Base-by-base conservation (phyloP, 2,888 invertebrate species). In the Caenorhabditis sp. region DNA sequence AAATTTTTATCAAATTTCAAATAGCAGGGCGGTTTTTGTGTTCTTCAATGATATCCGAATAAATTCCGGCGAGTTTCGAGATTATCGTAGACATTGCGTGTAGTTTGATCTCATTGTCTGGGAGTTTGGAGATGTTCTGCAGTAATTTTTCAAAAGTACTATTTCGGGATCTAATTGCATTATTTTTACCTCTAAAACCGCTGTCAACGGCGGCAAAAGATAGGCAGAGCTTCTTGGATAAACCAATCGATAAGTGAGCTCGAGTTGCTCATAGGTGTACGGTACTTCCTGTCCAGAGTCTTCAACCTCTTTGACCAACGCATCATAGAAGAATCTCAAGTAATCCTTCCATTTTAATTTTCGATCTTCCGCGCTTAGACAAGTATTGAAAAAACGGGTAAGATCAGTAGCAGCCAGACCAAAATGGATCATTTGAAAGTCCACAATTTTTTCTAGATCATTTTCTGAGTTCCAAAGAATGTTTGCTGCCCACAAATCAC, bases 401-500 rank as follows among this genome's bases (percentile, higher is more conserved):
- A 74, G 38, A 38, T 74, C 74, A 12, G 74, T 74, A 17, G 63
- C 74, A n/a, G 74, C 67, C 10, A 74, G 23, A 1, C 74, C 74
- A 31, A 70, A 74, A 25, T 74, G 74, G 17, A 67, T 63, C 74
- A 74, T 74, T 69, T 74, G 74, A 49, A 74, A 74, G 61, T 74
- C 74, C n/a, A 74, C 63, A 26, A 74, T 53, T 26, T 74, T 74
- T 36, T 59, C 59, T 21, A 74, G 31, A n/a, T 65, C 49, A 5
- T 54, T 63, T 5, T 67, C 67, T 2, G 31, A 57, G 10, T 70
- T 63, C 73, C 70, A 76, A 36, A 78, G 59, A 10, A 78, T 57
- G 57, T 78, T 78, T 4, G 70, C 70, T 8, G 78, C 59, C 78
- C 76, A 78, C 58, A 78, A 50, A 27, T 78, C 78, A 25, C 78